Evolutionary conservation across 2,113 vertebrate species (phyloP), one percentile per base, ranked within the genome.

Genomic region (Trinectes maculatus): DNA sequence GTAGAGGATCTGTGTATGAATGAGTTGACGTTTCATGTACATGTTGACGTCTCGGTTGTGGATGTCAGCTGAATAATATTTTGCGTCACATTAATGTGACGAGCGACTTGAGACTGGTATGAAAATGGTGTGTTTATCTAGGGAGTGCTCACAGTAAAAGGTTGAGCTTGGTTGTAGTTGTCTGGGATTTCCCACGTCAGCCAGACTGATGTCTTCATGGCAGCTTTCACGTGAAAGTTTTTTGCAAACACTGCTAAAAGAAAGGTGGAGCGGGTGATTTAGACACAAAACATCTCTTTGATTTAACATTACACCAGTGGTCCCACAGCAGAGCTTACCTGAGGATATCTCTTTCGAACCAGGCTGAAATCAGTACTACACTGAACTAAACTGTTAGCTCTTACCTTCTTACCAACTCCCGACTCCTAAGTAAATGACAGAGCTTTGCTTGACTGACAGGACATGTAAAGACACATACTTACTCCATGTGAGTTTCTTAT

Each of bases 191-290:
- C 98, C 98, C 98, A 99, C 9, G 95, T 98, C 44, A 99, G 91
- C 78, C 98, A 87, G 80, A 99, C 98, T 0, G 98, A 98, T 6
- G 98, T 95, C 94, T 98, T 98, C 95, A 96, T 99, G 83, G 98
- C 97, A 86, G 96, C 96, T 95, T 95, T 99, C 90, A 99, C 98
- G 83, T 98, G 96, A 90, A 99, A 99, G 91, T 99, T 99, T 95
- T 99, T 99, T 98, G 97, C 98, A 93, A 99, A 99, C 96, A 98
- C 98, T 99, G 97, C 98, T 99, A 99, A 97, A 94, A 96, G 93
- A 93, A 94, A 95, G 92, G 93, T 81, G 92, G 90, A 93, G 93
- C 92, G 83, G 49, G 73, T 89, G 87, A 96, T 95, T 97, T 95
- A 98, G 94, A 95, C 92, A 91, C 78, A 91, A 86, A 48, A 34